Base-by-base conservation (phyloP, 2,113 vertebrate genomes). In the Bucco capensis region DNA sequence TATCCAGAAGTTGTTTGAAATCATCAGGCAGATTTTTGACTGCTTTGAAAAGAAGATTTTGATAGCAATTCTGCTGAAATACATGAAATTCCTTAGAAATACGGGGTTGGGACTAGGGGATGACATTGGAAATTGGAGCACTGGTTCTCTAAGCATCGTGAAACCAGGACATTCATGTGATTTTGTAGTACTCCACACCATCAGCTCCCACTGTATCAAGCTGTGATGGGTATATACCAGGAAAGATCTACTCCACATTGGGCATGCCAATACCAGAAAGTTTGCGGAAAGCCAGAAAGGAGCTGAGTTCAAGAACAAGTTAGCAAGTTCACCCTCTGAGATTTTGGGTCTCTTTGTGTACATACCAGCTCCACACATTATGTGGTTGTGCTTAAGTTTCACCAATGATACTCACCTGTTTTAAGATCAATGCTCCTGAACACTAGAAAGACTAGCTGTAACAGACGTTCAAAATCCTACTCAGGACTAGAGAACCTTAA, bases 71-170 rank as follows among this genome's bases (percentile, higher is more conserved):
- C 28, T 73, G 79, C 27, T 49, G n/a, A 90, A 90, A 86, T 22
- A 73, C 83, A 78, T 18, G 0, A 6, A 74, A 76, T 42, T 76
- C 28, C n/a, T 70, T 33, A 75, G 24, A 77, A 88, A 81, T 60
- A 74, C 0, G 2, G 17, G 2, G 3, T 7, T 61, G 35, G 23
- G 15, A 38, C 38, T 57, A 18, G 8, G 16, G 13, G 8, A 30
- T 62, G 30, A 78, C n/a, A 60, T 0, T 2, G 27, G 25, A 70
- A 76, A 69, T 2, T 27, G 21, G 78, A 92, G 35, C 10, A 27
- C 5, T 1, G 2, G 9, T 49, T 57, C 57, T 65, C 42, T 35
- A 46, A 80, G 24, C 54, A 31, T 12, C 1, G 2, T 7, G 14
- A 91, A 72, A 79, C 3, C 57, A 80, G 0, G 2, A 2, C 1